Conservation (phyloP, 2,888 invertebrate species). For the Dimorphilus gyrociliatus region DNA sequence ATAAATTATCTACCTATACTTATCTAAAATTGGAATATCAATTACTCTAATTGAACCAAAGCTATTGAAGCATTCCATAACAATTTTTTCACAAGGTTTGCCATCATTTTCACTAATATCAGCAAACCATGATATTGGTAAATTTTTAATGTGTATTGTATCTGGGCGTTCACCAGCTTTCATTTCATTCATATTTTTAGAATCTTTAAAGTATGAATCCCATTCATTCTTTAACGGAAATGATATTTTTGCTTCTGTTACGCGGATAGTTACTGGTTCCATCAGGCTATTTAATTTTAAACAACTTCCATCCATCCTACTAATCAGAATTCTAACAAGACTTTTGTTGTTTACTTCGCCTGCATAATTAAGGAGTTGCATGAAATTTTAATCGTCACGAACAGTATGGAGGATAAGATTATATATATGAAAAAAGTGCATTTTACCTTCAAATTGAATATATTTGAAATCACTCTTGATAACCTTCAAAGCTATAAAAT, state of each 20-base stretch:
- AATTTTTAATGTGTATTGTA: constrained; percentile 62
- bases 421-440: no score
- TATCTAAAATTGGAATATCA: constrained; percentile 77
- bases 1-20: constrained; percentile 47
- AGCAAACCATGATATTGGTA: constrained; percentile 72
- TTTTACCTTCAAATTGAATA: constrained; percentile 65
- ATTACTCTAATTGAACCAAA: constrained; percentile 73
- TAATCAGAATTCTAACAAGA: constrained; percentile 40
- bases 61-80: constrained; percentile 60
- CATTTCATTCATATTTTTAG: constrained; percentile 88
- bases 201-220: constrained; percentile 88
- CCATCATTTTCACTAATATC: constrained; percentile 42
- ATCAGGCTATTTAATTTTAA: constrained; percentile 71
- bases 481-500: constrained; percentile 65
- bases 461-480: constrained; percentile 48
- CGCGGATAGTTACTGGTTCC: constrained; percentile 62
- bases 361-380: no score
- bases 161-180: constrained; percentile 89
- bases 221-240: constrained; percentile 78
- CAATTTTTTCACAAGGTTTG: constrained; percentile 34
- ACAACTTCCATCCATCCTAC: constrained; percentile 58
- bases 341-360: constrained; percentile 36
- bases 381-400: no score
- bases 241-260: constrained; percentile 62
- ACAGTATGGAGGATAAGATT: no score